phyloP scores from a whole-genome alignment of 2,888 invertebrate species.

The Eupeodes latifasciatus region DNA sequence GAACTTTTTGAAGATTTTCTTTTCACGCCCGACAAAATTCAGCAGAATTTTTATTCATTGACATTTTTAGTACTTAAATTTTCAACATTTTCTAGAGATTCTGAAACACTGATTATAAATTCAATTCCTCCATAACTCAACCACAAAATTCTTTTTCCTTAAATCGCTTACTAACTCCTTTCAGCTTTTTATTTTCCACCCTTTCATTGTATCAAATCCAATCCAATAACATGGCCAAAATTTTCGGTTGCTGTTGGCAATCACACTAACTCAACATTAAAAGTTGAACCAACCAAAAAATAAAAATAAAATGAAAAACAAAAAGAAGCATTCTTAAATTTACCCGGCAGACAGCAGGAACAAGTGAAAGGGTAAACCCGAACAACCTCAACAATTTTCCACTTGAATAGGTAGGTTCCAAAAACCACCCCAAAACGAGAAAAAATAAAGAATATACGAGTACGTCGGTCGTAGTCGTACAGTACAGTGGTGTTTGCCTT shows the following conservation, averaged over 20 bases:
- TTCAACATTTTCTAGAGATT: no score
- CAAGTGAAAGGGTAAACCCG: constrained; percentile 48
- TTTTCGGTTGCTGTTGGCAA: background rate
- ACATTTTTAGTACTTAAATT: no score
- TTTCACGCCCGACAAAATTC: no score
- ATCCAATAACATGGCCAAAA: background rate
- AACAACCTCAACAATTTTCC: constrained; percentile 57
- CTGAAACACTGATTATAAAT: no score
- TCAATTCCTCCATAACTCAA: no score
- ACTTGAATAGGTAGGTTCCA: constrained; percentile 38
- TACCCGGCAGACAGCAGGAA: constrained; percentile 20
- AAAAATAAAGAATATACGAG: background rate
- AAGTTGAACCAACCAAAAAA: background rate
- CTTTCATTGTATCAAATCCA: background rate
- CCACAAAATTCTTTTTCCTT: no score
- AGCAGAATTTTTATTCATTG: no score
- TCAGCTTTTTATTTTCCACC: background rate
- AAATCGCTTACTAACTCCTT: no score
- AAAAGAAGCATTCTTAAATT: constrained; percentile 12
- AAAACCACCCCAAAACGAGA: background rate
- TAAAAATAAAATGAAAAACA: background rate
- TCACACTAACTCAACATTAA: constrained; percentile 9
- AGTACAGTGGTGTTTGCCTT: background rate
- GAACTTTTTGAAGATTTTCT: no score
- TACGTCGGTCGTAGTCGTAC: background rate